Conservation (phyloP, 2,113 vertebrate genomes). For the Clarias magur region DNA sequence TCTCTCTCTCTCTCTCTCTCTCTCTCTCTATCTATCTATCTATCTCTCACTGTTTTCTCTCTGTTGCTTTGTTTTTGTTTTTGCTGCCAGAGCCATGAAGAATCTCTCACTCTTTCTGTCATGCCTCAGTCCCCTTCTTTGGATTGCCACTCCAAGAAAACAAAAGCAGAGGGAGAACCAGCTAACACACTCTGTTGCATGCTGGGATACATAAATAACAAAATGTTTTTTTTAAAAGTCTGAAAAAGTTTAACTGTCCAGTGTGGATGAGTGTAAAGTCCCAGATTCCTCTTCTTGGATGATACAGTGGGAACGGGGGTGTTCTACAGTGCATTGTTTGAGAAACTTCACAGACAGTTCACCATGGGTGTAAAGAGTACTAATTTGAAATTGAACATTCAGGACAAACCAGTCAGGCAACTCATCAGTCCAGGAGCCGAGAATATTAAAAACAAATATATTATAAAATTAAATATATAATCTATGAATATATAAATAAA, state of each 20-base stretch:
- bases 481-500: too few species aligned
- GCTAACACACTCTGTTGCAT: background rate
- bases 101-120: slow-evolving; percentile 20
- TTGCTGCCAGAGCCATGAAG: slow-evolving; percentile 25
- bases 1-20: background rate
- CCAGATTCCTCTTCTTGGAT: background rate
- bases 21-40: background rate
- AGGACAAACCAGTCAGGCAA: background rate
- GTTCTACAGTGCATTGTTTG: background rate
- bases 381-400: background rate
- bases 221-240: background rate
- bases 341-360: background rate
- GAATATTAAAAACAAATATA: too few species aligned
- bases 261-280: background rate
- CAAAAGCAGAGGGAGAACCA: background rate
- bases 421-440: background rate
- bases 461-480: too few species aligned
- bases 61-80: slow-evolving; percentile 16
- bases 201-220: background rate
- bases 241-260: background rate
- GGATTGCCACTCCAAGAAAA: background rate
- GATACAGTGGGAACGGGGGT: background rate
- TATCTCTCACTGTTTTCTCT: background rate
- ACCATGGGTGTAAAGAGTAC: background rate
- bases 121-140: background rate